Conservation (phyloP, 2,113 vertebrate species). For the Amphilophus citrinellus region DNA sequence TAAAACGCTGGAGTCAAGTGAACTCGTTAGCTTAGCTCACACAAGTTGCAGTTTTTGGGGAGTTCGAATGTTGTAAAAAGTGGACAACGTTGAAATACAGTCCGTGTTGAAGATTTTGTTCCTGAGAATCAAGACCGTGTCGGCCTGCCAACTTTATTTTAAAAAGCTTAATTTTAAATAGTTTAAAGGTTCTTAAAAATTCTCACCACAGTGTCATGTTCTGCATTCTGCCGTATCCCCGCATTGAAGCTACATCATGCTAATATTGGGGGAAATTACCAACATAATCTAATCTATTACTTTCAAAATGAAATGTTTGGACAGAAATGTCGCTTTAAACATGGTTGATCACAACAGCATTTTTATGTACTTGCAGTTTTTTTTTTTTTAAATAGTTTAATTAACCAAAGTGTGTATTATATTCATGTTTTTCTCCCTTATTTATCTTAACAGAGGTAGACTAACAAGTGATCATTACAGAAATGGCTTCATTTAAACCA, state of each 20-base stretch:
- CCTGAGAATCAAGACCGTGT: not conserved
- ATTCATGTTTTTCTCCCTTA: not conserved
- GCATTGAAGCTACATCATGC: not conserved
- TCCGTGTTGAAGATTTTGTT: not conserved
- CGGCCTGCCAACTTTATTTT: no score
- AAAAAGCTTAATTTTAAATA: not conserved
- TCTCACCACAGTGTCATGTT: not conserved
- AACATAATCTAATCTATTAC: not conserved
- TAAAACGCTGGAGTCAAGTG: not conserved
- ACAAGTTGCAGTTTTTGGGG: not conserved
- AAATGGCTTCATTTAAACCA: slow-evolving; percentile 92
- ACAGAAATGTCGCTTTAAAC: not conserved
- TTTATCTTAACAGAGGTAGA: not conserved
- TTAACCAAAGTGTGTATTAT: not conserved
- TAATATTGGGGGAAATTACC: not conserved
- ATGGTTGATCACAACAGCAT: not conserved
- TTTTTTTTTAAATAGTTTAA: not conserved
- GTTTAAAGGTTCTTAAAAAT: not conserved
- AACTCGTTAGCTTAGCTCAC: slow-evolving; percentile 1
- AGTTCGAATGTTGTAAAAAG: not conserved
- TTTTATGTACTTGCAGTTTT: not conserved
- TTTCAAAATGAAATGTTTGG: not conserved
- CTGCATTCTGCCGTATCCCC: not conserved
- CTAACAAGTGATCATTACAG: not conserved
- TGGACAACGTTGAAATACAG: not conserved